Evolutionary conservation across 2,888 invertebrate genomes (phyloP), one percentile per base, ranked within the genome.

Genomic region (Elegia similella): DNA sequence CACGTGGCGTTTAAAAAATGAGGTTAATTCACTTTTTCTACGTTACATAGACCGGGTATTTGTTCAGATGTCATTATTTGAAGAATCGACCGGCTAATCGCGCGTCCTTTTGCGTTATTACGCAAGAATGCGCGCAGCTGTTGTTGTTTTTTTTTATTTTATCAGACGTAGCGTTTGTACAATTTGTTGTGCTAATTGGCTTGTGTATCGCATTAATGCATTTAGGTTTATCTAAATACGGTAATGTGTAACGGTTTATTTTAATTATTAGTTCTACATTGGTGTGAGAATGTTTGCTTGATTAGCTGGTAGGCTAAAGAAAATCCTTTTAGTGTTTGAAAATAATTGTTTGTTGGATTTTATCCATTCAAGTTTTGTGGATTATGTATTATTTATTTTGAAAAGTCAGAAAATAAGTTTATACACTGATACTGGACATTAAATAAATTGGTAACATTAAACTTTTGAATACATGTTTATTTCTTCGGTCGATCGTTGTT

Each of bases 61-160:
- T 83, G 75, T 76, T 79, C 83, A 82, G 80, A 75, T 82, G 82
- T 78, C 79, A 76, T 73, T 83, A 75, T 82, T 80, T 81, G 77
- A 76, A 69, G 75, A 76, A 79, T 76, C 75, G 72, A 42, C 58
- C 59, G 61, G 60, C 67, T 75, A 78, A 80, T 77, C 73, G 71
- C 60, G 60, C 61, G 69, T 72, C 73, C 69, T 69, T 72, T 71
- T 64, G 68, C 66, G 74, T 81, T 78, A 76, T 67, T 64, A 77
- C 80, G 84, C 72, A 64, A 70, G 70, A 67, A 58, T 73, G 78
- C 50, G 56, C 55, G 73, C 84, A 85, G 84, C 85, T 84, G 85
- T 73, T 70, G 67, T 66, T 61, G 68, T 78, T 79, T 76, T 74
- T 67, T 61, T 23, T 23, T 23, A 23, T 23, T 60, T 59, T 63